Evolutionary conservation across 2,888 invertebrate species (phyloP).

Genomic region (Protonemura montana): DNA sequence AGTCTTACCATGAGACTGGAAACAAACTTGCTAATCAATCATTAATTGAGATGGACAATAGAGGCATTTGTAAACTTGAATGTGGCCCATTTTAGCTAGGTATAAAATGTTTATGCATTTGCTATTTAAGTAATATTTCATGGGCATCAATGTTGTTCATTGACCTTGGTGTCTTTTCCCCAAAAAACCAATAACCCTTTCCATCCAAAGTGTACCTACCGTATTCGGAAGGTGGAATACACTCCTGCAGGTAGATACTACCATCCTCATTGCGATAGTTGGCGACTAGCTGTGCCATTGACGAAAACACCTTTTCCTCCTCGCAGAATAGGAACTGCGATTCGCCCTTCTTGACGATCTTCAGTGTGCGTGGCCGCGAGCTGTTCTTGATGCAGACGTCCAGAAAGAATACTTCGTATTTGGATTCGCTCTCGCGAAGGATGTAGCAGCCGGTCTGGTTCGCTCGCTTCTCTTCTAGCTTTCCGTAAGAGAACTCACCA

Average conservation of each 20-base stretch:
- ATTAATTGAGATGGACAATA: no score
- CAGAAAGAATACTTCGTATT: slow-evolving; percentile 80
- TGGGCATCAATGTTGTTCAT: no score
- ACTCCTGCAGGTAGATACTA: slow-evolving; percentile 73
- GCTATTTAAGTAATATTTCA: no score
- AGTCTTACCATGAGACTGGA: no score
- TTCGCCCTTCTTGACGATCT: slow-evolving; percentile 68
- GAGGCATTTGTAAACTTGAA: no score
- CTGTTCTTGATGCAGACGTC: slow-evolving; percentile 80
- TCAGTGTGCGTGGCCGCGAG: slow-evolving; percentile 73
- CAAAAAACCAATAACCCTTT: slow-evolving; percentile 22
- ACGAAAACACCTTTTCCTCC: slow-evolving; percentile 63
- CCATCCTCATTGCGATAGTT: slow-evolving; percentile 70
- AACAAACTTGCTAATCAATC: no score
- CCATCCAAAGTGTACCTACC: slow-evolving; percentile 63
- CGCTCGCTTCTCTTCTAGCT: slow-evolving; percentile 79
- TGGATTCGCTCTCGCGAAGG: slow-evolving; percentile 80
- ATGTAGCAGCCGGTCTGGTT: slow-evolving; percentile 82
- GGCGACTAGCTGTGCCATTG: slow-evolving; percentile 68
- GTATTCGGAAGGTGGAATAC: slow-evolving; percentile 87
- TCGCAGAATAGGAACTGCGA: slow-evolving; percentile 65
- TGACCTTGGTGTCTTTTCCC: no score
- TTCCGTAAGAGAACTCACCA: slow-evolving; percentile 83
- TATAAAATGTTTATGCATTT: no score
- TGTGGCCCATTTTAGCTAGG: no score